Conservation (phyloP, 2,888 invertebrate species). For the Salticus scenicus region DNA sequence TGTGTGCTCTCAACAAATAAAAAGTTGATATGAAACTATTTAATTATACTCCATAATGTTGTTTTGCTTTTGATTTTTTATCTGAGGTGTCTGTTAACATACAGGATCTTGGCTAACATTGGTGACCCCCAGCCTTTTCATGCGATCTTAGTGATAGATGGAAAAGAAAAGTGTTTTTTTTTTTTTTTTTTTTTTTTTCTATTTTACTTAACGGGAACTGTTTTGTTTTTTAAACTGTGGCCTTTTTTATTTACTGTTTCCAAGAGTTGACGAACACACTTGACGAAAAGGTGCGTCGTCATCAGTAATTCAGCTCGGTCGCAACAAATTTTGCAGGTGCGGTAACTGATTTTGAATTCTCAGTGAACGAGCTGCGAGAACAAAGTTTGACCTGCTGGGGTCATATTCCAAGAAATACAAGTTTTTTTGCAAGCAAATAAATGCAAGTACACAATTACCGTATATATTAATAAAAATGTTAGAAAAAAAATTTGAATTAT, state of each 20-base stretch:
- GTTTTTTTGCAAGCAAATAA: background rate
- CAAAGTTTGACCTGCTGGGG: conserved; percentile 27
- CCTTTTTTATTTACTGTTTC: background rate
- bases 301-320: conserved; percentile 17
- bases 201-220: background rate
- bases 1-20: conserved; percentile 29
- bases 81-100: conserved; percentile 38
- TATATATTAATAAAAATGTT: too few relatives aligned
- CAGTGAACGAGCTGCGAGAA: background rate
- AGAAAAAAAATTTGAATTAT: too few relatives aligned
- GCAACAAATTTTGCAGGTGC: conserved; percentile 25
- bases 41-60: conserved; percentile 33
- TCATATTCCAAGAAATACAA: conserved; percentile 18
- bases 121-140: conserved; percentile 42
- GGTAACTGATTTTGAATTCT: conserved; percentile 48
- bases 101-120: conserved; percentile 52
- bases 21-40: conserved; percentile 25
- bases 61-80: conserved; percentile 16
- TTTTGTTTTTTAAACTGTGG: background rate
- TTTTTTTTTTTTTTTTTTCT: conserved; percentile 4
- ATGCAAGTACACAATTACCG: too few relatives aligned
- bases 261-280: conserved; percentile 19
- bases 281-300: conserved; percentile 46
- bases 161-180: background rate
- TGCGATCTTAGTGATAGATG: conserved; percentile 37